Conservation (phyloP, 2,113 vertebrate genomes). For the Bufo gargarizans region DNA sequence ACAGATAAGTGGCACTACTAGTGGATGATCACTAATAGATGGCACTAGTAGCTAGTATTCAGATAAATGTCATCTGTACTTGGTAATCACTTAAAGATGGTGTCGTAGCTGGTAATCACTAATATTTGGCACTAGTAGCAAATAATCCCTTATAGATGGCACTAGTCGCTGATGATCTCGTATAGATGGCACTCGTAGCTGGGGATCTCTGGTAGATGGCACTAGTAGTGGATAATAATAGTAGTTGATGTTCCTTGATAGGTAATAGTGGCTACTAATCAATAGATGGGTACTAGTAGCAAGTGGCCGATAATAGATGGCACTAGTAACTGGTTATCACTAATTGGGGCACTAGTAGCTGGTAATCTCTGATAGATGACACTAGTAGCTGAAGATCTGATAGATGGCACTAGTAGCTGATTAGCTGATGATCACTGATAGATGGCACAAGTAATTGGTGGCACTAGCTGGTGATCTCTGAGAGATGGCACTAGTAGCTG, state of each 20-base stretch:
- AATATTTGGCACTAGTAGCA: too few species aligned
- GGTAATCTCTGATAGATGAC: not conserved
- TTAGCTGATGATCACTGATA: not conserved
- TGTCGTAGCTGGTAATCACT: not conserved
- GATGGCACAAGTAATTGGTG: not conserved
- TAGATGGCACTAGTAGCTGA: not conserved
- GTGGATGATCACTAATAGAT: not conserved
- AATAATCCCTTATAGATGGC: not conserved
- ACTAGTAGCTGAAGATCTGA: not conserved
- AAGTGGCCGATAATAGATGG: not conserved
- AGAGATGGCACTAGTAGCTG: not conserved
- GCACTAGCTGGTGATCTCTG: not conserved
- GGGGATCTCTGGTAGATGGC: too few species aligned
- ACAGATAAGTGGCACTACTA: not conserved
- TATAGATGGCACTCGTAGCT: too few species aligned
- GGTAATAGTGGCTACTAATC: too few species aligned
- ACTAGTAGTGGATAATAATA: too few species aligned
- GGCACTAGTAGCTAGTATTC: not conserved
- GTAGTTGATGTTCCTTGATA: too few species aligned
- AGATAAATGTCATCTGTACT: too few species aligned
- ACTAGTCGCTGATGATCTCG: too few species aligned
- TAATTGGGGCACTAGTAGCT: not conserved
- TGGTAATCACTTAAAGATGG: too few species aligned
- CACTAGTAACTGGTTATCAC: not conserved
- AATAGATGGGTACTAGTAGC: too few species aligned